A percentile compares a stretch with the other conserved stretches of the same genome.
These are phyloP conservation scores for Brenthis daphne DNA, from an alignment of 2,888 invertebrate species.

Conservation along the genomic window DNA sequence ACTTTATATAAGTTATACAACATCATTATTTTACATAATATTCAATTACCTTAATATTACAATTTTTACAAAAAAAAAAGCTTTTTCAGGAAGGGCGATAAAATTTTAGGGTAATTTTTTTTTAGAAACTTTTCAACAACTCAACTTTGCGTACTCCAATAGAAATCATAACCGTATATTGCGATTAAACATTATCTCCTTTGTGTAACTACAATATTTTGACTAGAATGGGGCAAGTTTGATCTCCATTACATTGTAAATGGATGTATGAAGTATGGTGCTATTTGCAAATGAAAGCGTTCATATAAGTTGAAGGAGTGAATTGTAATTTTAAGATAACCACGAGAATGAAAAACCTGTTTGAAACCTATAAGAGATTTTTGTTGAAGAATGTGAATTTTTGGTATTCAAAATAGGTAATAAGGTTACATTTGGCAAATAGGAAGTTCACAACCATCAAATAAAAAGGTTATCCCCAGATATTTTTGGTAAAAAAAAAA, in stretches of 20 bases:
- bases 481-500: no score
- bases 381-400: no score
- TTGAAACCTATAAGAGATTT: no score
- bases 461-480: no score
- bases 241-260: conserved; percentile 51
- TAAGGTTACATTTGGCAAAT: no score
- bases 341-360: no score
- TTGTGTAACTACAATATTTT: conserved; percentile 38
- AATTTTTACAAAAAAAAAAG: neutral
- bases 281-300: conserved; percentile 12
- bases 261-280: conserved; percentile 13
- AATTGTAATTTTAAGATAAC: neutral
- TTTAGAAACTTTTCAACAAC: conserved; percentile 1
- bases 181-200: conserved; percentile 21
- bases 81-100: neutral
- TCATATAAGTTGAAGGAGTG: neutral
- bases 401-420: no score
- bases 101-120: neutral
- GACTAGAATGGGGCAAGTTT: conserved; percentile 63
- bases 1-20: no score
- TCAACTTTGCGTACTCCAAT: conserved; percentile 15
- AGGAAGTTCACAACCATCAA: no score
- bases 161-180: conserved; percentile 17
- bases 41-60: no score
- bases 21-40: no score